Evolutionary conservation across 2,888 invertebrate genomes (phyloP).

Genomic region (Andrena bicolor): DNA sequence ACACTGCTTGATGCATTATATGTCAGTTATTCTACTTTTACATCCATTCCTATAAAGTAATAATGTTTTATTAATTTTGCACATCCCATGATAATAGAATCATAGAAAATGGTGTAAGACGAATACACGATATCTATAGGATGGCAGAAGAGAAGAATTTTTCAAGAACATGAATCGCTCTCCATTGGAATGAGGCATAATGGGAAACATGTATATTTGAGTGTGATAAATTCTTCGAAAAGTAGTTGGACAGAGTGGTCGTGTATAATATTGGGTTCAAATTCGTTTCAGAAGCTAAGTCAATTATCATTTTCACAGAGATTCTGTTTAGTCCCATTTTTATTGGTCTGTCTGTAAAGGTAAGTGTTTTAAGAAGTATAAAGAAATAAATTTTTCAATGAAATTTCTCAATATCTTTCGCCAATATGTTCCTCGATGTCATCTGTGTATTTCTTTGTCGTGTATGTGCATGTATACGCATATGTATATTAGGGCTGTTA

Average conservation of each 20-base stretch:
- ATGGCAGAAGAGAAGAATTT: slow-evolving; percentile 59
- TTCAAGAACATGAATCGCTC: slow-evolving; percentile 44
- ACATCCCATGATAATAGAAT: slow-evolving; percentile 47
- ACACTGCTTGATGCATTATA: slow-evolving; percentile 41
- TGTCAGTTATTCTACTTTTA: slow-evolving; percentile 32
- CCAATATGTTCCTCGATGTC: slow-evolving; percentile 43
- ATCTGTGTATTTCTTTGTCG: slow-evolving; percentile 44
- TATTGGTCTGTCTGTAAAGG: slow-evolving; percentile 71
- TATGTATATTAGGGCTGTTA: not conserved
- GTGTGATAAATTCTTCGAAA: slow-evolving; percentile 73
- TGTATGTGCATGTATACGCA: slow-evolving; percentile 27
- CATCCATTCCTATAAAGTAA: slow-evolving; percentile 48
- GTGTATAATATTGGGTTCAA: slow-evolving; percentile 66
- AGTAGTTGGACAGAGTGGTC: slow-evolving; percentile 70
- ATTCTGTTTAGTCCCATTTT: slow-evolving; percentile 72
- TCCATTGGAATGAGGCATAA: slow-evolving; percentile 47
- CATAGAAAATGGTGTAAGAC: slow-evolving; percentile 66
- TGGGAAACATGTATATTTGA: slow-evolving; percentile 62
- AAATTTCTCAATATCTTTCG: slow-evolving; percentile 41
- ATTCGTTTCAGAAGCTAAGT: slow-evolving; percentile 61
- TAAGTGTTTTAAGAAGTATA: slow-evolving; percentile 57
- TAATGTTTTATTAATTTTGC: slow-evolving; percentile 43
- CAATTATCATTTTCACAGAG: slow-evolving; percentile 62
- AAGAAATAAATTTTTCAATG: slow-evolving; percentile 59
- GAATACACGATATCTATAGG: slow-evolving; percentile 60